Percentiles rank a stretch among this genome's conserved stretches.
Conservation (phyloP, 2,888 invertebrate species). For the Limnephilus lunatus region DNA sequence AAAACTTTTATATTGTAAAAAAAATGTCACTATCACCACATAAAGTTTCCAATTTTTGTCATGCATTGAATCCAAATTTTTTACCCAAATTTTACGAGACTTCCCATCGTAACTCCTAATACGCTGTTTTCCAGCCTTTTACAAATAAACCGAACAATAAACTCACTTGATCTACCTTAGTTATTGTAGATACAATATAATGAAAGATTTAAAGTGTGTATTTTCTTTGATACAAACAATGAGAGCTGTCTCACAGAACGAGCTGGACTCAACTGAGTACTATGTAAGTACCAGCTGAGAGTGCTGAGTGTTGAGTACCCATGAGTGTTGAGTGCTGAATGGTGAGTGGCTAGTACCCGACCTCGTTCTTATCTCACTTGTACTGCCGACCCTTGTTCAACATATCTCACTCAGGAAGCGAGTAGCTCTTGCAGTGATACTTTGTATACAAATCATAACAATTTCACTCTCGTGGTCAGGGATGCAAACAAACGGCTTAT, state of each 20-base stretch:
- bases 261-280: not conserved
- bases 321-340: not conserved
- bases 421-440: not conserved
- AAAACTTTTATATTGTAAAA: too few relatives aligned
- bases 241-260: not conserved
- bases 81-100: too few relatives aligned
- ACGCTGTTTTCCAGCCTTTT: too few relatives aligned
- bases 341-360: not conserved
- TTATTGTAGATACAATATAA: too few relatives aligned
- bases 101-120: too few relatives aligned
- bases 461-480: constrained; percentile 3
- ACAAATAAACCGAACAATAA: too few relatives aligned
- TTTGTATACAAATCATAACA: constrained; percentile 10
- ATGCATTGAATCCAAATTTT: too few relatives aligned
- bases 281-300: not conserved
- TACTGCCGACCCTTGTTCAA: constrained; percentile 35
- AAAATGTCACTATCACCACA: too few relatives aligned
- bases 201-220: not conserved
- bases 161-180: too few relatives aligned
- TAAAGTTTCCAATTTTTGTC: too few relatives aligned
- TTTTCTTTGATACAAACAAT: not conserved
- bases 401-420: constrained; percentile 28
- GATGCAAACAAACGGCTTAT: not conserved
- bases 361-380: constrained; percentile 16
- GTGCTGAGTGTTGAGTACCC: not conserved